Base-by-base conservation (phyloP, 2,888 invertebrate genomes). In the Stenoptilia bipunctidactyla region DNA sequence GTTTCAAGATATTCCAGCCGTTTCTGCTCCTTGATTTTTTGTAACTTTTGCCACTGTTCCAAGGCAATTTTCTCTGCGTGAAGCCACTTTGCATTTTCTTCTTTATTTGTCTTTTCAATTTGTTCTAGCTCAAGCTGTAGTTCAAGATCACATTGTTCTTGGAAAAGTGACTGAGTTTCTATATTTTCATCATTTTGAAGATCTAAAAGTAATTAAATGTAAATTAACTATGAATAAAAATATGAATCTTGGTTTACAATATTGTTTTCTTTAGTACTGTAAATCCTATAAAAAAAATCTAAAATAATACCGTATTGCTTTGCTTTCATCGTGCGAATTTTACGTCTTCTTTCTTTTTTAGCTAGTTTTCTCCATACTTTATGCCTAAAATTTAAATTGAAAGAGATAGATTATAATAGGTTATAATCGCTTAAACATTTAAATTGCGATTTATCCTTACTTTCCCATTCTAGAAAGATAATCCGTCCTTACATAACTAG, bases 341-440 rank as follows among this genome's bases (percentile, higher is more conserved):
- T 85, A 65, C 89, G 89, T 44, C 93, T 85, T 69, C 93, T 86
- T 53, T 88, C 77, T 56, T 88, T 91, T 72, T 93, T 94, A 0
- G 87, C 90, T 45, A 86, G 55, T 70, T 88, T 89, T 52, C 94
- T 87, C 92, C 93, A 93, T 60, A 87, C 84, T 55, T 85, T 86
- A 66, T 90, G 90, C 52, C 88, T 89, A 63, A 49, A 67, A 58
- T 42, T 20, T 20, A 20, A 3, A 20, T n/a, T n/a, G n/a, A 20
- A 20, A 20, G 20, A 20, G 20, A 20, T 20, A 20, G 8, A 20
- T n/a, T n/a, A n/a, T n/a, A n/a, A n/a, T n/a, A n/a, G n/a, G n/a
- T n/a, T n/a, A n/a, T n/a, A n/a, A n/a, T n/a, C n/a, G n/a, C n/a
- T n/a, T n/a, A n/a, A n/a, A n/a, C n/a, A n/a, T n/a, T n/a, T n/a